phyloP scores from a whole-genome alignment of 1,140 invertebrate species.

The Aphis craccivora region DNA sequence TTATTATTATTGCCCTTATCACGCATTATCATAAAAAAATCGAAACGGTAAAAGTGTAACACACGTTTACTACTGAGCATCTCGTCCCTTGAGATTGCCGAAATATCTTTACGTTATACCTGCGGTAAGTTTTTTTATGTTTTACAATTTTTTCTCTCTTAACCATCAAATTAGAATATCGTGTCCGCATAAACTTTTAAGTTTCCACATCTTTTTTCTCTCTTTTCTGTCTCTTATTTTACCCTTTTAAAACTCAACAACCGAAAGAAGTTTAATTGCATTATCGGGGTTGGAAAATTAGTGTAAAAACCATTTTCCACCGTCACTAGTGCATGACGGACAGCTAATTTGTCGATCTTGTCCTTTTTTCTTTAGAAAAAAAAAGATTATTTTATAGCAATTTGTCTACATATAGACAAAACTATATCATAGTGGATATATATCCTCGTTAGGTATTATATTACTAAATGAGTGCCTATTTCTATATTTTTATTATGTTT shows the following conservation, averaged over 20 bases:
- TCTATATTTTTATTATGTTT: neutral
- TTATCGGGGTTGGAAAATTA: conserved; percentile 49
- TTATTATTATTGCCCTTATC: conserved; percentile 31
- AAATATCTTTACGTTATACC: conserved; percentile 2
- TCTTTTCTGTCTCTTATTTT: neutral
- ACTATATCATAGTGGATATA: no score
- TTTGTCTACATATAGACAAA: neutral
- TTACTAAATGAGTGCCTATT: neutral
- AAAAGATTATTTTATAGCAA: conserved; percentile 5
- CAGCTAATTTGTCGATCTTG: neutral
- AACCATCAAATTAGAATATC: conserved; percentile 8
- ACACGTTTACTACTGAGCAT: neutral
- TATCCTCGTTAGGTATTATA: neutral
- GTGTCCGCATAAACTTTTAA: neutral
- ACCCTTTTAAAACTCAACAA: neutral
- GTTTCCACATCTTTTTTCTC: neutral
- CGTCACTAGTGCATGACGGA: conserved; percentile 1
- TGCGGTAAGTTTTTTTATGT: neutral
- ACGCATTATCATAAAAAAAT: conserved; percentile 48
- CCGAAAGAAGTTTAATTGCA: conserved; percentile 47
- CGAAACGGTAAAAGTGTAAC: conserved; percentile 27
- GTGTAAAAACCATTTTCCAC: conserved; percentile 45
- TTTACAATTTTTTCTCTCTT: neutral
- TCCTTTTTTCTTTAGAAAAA: neutral
- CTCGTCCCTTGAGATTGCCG: neutral